These are phyloP conservation scores for Phoxinus dragarum DNA, from an alignment of 2,797 vertebrate genomes.

Conservation along the genomic window DNA sequence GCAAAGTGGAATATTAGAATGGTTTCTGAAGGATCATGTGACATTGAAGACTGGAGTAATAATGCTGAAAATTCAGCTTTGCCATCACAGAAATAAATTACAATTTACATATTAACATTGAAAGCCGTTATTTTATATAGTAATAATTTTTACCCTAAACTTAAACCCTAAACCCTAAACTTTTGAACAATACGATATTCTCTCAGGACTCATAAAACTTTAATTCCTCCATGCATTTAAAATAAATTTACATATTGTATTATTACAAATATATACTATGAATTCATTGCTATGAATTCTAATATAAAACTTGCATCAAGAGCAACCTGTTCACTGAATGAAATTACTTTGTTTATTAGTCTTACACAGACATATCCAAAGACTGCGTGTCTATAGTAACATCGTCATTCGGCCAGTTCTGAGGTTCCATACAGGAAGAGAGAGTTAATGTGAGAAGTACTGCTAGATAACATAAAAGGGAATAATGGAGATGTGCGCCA, in stretches of 20 bases:
- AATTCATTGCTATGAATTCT: neutral
- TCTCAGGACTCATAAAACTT: neutral
- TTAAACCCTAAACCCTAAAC: neutral
- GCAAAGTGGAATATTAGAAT: neutral
- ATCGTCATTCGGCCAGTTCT: neutral
- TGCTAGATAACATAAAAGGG: conserved; percentile 38
- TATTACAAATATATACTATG: neutral
- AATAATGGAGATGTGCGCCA: conserved; percentile 35
- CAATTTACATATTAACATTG: neutral
- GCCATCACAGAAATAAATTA: neutral
- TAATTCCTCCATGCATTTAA: neutral
- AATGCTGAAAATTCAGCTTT: neutral
- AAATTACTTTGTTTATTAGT: neutral
- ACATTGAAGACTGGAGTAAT: neutral
- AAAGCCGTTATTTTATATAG: neutral
- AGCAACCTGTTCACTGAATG: neutral
- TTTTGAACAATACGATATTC: neutral
- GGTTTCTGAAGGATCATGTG: neutral
- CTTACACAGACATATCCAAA: neutral
- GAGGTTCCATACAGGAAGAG: neutral
- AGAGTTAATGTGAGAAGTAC: conserved; percentile 8
- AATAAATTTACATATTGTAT: neutral
- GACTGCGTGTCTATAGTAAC: neutral
- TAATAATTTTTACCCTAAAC: neutral
- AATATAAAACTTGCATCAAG: neutral